These are phyloP conservation scores for Myrmecobius fasciatus DNA, from an alignment of 2,113 vertebrate species.

Conservation along the genomic window DNA sequence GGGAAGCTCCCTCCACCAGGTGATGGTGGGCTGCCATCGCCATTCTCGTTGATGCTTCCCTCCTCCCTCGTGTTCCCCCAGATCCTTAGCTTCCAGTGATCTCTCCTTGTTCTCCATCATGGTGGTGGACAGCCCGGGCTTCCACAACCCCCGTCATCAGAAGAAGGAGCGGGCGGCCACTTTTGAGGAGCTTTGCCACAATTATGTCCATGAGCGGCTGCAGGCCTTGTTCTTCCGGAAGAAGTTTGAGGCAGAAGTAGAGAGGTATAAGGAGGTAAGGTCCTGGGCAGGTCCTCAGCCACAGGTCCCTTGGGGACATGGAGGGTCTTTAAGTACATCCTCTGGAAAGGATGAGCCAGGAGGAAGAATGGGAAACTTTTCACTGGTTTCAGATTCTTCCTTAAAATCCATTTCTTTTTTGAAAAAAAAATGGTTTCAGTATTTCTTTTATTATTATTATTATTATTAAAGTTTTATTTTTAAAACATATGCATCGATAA, in stretches of 20 bases:
- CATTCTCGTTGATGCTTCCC: not conserved
- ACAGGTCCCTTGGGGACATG: too few species aligned
- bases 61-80: not conserved
- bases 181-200: conserved; percentile 94
- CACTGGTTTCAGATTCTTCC: not conserved
- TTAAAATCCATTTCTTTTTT: not conserved
- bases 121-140: conserved; percentile 93
- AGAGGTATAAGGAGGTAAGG: conserved; percentile 89
- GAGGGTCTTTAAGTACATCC: not conserved
- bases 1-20: not conserved
- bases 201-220: conserved; percentile 94
- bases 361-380: not conserved
- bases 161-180: conserved; percentile 87
- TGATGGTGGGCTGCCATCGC: rapidly evolving
- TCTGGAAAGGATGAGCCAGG: not conserved
- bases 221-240: conserved; percentile 90
- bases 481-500: too few species aligned
- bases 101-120: conserved; percentile 92
- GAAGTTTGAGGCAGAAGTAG: conserved; percentile 86
- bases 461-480: too few species aligned
- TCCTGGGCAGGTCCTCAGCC: not conserved
- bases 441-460: too few species aligned
- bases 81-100: conserved; percentile 91
- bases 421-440: too few species aligned
- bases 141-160: conserved; percentile 90